These are phyloP conservation scores for Corythornis leucogaster DNA, from an alignment of 2,797 vertebrate species.

Conservation along the genomic window DNA sequence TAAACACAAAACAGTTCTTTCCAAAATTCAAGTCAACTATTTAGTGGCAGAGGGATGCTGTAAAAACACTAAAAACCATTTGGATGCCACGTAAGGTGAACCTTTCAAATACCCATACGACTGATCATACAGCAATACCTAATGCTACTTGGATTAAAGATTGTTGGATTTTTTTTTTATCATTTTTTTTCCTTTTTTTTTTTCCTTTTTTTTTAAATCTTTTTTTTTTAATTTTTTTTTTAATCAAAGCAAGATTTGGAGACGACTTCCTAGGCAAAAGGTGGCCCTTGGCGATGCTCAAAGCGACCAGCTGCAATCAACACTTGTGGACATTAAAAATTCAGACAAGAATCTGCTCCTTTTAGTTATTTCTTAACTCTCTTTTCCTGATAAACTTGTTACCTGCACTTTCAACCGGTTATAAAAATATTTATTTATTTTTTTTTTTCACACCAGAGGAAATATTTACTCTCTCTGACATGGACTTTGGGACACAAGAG, in stretches of 20 bases:
- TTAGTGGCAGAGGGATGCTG: conserved; percentile 80
- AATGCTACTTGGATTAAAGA: conserved; percentile 73
- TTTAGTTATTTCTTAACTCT: conserved; percentile 43
- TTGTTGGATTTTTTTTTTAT: not conserved
- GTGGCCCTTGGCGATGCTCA: conserved; percentile 68
- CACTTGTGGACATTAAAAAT: conserved; percentile 33
- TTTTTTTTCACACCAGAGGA: conserved; percentile 51
- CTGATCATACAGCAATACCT: conserved; percentile 74
- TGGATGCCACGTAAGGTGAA: conserved; percentile 75
- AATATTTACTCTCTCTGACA: conserved; percentile 36
- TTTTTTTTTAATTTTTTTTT: not conserved
- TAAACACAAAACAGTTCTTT: conserved; percentile 76
- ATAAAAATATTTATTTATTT: conserved; percentile 26
- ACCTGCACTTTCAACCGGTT: conserved; percentile 60
- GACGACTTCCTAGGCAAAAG: conserved; percentile 67
- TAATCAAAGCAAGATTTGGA: conserved; percentile 55
- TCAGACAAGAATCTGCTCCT: conserved; percentile 44
- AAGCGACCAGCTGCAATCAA: conserved; percentile 48
- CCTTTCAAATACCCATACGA: conserved; percentile 72
- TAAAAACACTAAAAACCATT: conserved; percentile 74
- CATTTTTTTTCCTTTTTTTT: not conserved
- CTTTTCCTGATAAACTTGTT: conserved; percentile 49
- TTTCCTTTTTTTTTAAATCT: not conserved
- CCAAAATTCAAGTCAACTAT: conserved; percentile 82
- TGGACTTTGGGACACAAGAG: conserved; percentile 66